Conservation (phyloP, 2,888 invertebrate genomes). For the Phengaris alcon region DNA sequence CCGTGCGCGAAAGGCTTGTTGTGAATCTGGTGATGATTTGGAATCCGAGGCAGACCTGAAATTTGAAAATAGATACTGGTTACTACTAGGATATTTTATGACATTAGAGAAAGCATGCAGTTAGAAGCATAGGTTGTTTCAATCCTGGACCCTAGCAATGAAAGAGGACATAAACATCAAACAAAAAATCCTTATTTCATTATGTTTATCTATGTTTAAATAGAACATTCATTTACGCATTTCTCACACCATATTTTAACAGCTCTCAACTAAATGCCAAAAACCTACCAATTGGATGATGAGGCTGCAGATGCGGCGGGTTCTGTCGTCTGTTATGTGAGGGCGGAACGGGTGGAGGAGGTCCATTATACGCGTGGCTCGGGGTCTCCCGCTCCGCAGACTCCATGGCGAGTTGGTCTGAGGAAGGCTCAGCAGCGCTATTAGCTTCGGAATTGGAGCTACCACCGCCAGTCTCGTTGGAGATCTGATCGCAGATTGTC, state of each 20-base stretch:
- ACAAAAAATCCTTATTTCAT: too few species aligned
- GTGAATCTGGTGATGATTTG: slow-evolving; percentile 75
- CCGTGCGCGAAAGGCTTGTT: slow-evolving; percentile 69
- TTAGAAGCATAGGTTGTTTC: too few species aligned
- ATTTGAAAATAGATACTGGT: slow-evolving; percentile 36
- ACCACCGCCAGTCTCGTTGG: slow-evolving; percentile 74
- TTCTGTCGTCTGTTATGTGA: slow-evolving; percentile 87
- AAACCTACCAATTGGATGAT: slow-evolving; percentile 64
- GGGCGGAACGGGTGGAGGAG: slow-evolving; percentile 80
- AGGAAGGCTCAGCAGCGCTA: slow-evolving; percentile 74
- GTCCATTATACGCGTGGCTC: slow-evolving; percentile 74
- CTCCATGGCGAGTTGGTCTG: slow-evolving; percentile 86
- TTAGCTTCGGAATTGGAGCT: slow-evolving; percentile 79
- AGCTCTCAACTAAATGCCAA: neutral
- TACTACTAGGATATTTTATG: neutral
- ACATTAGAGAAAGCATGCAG: neutral
- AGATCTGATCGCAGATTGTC: slow-evolving; percentile 64
- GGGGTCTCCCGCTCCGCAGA: slow-evolving; percentile 82
- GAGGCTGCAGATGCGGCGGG: slow-evolving; percentile 82
- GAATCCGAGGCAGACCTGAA: slow-evolving; percentile 72
- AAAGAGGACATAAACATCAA: too few species aligned
- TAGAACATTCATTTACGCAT: neutral
- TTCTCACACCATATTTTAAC: neutral
- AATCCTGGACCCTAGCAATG: too few species aligned
- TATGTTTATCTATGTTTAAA: too few species aligned